Evolutionary conservation across 2,888 invertebrate species (phyloP), one percentile per base, ranked within the genome.

Genomic region (Drosophila flavopinicola): DNA sequence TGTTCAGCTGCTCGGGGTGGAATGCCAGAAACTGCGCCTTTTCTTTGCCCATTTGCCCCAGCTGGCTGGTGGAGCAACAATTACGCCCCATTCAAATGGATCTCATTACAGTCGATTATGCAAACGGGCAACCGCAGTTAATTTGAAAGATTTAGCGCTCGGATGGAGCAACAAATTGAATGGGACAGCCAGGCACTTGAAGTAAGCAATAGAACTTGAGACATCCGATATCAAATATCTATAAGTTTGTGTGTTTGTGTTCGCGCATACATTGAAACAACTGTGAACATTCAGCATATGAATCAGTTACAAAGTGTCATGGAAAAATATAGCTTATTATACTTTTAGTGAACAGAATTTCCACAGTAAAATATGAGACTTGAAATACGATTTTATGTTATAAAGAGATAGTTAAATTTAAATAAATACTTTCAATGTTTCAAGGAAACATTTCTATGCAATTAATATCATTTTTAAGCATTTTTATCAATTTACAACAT

Each of bases 101-200:
- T 56, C 29, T 33, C 13, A 38, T 71, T 58, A 17, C 27, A 29
- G 7, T 17, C 24, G 20, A 33, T 53, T 64, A 51, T 52, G 47
- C 33, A 42, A 51, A 51, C 30, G 17, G 33, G 25, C 10, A 39
- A 52, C 35, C 23, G n/a, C 17, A 52, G 10, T 30, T 38, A 33
- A 41, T 32, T 47, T 41, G 20, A 35, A 24, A 37, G 25, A 57
- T 51, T 63, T 47, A 41, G 1, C 48, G 47, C 37, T 53, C 42
- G 17, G 27, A 3, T 63, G 41, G 10, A 33, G 49, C 35, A 37
- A 42, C 41, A 27, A 47, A 57, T 52, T 37, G 17, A 11, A 32
- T 49, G 11, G 17, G 24, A 6, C 15, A 15, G 4, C 6, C 13
- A 37, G 29, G 9, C 24, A 39, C 24, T 37, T 25, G 11, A 24